phyloP scores from a whole-genome alignment of 2,888 invertebrate genomes.

The Scrobipalpa costella region DNA sequence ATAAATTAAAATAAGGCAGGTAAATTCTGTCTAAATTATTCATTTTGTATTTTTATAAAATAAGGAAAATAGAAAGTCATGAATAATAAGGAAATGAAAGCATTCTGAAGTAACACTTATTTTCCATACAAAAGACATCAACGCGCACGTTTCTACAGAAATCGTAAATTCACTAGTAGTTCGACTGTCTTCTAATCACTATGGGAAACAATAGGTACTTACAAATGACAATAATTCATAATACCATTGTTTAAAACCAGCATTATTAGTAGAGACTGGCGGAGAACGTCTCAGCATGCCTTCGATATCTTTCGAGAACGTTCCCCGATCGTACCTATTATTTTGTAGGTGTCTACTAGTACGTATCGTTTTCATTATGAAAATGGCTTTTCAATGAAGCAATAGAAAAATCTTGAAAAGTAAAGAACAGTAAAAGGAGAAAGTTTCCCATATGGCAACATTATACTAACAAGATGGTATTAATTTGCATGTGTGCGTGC shows the following conservation, averaged over 20 bases:
- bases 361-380: no score
- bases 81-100: neutral
- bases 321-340: neutral
- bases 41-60: no score
- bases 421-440: neutral
- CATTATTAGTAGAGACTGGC: no score
- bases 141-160: conserved; percentile 12
- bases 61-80: neutral
- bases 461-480: neutral
- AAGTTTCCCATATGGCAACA: conserved; percentile 6
- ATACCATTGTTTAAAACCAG: no score
- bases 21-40: no score
- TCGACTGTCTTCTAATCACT: no score
- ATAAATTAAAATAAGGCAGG: no score
- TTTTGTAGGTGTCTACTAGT: no score
- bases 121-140: conserved; percentile 21
- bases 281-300: neutral
- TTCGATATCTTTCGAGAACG: neutral
- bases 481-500: conserved; percentile 8
- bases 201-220: neutral
- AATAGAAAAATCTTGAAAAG: no score
- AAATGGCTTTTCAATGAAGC: neutral
- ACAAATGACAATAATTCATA: no score
- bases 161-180: no score
- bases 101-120: neutral